phyloP scores from a whole-genome alignment of 2,797 vertebrate species.

The Lagothrix lagotricha region DNA sequence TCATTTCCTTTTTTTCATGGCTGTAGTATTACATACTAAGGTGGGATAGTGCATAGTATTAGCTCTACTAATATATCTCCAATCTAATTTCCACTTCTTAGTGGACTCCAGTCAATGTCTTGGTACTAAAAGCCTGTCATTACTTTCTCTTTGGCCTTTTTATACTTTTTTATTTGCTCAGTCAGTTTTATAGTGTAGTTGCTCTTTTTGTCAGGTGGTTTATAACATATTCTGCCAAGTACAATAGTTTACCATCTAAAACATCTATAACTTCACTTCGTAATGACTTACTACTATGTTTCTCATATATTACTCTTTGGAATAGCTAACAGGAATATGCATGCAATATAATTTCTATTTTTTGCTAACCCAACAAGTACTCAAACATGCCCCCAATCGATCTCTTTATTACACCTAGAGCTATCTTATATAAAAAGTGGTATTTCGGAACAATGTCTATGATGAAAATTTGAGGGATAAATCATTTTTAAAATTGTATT shows the following conservation, averaged over 20 bases:
- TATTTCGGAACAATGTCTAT: neutral
- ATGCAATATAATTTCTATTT: slow-evolving; percentile 36
- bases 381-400: neutral
- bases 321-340: slow-evolving; percentile 13
- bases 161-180: slow-evolving; percentile 67
- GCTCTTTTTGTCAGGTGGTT: slow-evolving; percentile 66
- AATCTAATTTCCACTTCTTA: slow-evolving; percentile 55
- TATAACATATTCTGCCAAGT: slow-evolving; percentile 66
- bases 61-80: neutral
- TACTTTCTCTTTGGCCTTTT: slow-evolving; percentile 67
- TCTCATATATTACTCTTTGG: slow-evolving; percentile 37
- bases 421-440: neutral
- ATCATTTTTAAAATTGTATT: neutral
- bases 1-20: neutral
- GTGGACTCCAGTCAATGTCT: slow-evolving; percentile 55
- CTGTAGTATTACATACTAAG: neutral
- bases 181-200: slow-evolving; percentile 72
- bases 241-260: slow-evolving; percentile 41
- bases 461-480: neutral
- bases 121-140: slow-evolving; percentile 67
- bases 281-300: slow-evolving; percentile 53
- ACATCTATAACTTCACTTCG: slow-evolving; percentile 22
- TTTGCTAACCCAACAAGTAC: neutral
- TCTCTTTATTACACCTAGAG: neutral
- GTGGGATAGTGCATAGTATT: neutral